Evolutionary conservation across 1,140 invertebrate genomes (phyloP).

Genomic region (Paralvinella palmiformis): DNA sequence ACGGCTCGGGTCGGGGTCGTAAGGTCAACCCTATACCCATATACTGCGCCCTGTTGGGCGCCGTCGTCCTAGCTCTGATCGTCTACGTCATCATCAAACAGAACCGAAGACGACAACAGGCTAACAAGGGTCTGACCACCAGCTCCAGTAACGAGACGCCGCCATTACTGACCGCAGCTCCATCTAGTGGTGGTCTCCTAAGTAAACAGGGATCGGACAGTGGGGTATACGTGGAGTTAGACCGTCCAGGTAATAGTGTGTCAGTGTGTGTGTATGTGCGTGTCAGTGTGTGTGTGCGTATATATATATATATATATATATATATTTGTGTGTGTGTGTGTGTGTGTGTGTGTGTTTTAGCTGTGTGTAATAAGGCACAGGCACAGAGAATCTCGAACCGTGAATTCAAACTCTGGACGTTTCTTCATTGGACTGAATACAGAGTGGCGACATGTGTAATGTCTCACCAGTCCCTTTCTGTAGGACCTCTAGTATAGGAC

Average conservation of each 20-base stretch:
- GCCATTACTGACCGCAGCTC: background rate
- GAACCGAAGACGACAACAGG: background rate
- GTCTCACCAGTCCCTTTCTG: no score
- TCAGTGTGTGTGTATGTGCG: background rate
- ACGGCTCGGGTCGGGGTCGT: background rate
- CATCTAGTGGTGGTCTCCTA: background rate
- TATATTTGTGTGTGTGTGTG: background rate
- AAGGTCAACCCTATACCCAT: constrained; percentile 20
- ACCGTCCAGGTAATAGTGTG: background rate
- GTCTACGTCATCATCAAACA: constrained; percentile 25
- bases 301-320: background rate
- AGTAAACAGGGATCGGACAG: constrained; percentile 6
- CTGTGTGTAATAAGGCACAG: background rate
- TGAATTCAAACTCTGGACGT: background rate
- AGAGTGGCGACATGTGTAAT: no score
- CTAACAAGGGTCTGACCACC: background rate
- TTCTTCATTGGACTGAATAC: no score
- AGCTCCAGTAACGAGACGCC: no score
- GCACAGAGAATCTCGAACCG: no score
- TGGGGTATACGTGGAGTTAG: background rate
- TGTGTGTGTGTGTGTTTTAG: background rate
- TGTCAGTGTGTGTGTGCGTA: background rate
- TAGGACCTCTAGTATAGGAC: no score
- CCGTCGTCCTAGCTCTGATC: constrained; percentile 22
- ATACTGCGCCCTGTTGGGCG: constrained; percentile 25